Evolutionary conservation across 2,113 vertebrate genomes (phyloP).

Genomic region (Myrmophylax atrothorax): DNA sequence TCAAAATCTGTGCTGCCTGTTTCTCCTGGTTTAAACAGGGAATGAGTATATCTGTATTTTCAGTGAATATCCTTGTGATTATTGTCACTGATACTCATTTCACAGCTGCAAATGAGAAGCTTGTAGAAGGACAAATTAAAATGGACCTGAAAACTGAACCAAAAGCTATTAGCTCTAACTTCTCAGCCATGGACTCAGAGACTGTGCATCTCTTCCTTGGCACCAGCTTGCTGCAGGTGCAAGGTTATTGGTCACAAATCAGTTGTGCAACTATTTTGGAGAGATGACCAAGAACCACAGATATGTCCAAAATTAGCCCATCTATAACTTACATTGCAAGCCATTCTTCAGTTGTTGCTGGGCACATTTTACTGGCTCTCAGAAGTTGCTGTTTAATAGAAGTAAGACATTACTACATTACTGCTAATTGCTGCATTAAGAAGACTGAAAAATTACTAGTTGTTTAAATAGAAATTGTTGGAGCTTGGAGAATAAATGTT

Average conservation of each 20-base stretch:
- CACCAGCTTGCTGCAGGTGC: neutral
- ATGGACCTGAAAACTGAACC: neutral
- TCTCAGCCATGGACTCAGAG: neutral
- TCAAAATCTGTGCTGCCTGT: neutral
- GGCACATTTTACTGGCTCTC: neutral
- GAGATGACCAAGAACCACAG: neutral
- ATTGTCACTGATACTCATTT: neutral
- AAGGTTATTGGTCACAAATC: neutral
- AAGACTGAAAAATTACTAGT: neutral
- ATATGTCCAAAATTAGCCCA: neutral
- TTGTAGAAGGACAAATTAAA: neutral
- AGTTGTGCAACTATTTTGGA: neutral
- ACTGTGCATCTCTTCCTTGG: neutral
- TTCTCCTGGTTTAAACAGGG: neutral
- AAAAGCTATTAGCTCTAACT: neutral
- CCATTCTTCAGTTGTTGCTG: fast-evolving
- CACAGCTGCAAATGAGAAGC: neutral
- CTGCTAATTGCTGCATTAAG: neutral
- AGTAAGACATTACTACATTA: neutral
- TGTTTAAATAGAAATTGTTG: neutral
- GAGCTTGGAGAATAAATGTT: neutral
- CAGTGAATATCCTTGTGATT: neutral
- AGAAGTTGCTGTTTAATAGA: no score
- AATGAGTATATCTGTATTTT: fast-evolving
- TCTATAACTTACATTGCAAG: neutral